Conservation (phyloP, 1,140 invertebrate genomes). For the Trichomalopsis sarcophagae region DNA sequence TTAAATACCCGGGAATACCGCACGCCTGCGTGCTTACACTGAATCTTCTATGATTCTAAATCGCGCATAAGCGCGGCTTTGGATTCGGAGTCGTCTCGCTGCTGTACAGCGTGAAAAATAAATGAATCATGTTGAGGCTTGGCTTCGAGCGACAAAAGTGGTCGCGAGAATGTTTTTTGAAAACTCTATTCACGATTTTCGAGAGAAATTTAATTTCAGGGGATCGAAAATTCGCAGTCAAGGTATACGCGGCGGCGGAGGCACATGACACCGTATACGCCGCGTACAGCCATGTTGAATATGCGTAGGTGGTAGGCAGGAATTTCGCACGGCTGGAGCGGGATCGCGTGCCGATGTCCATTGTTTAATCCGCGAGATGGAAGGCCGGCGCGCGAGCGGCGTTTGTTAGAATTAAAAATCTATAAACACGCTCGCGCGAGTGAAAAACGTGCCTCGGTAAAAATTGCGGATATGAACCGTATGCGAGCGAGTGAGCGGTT, state of each 20-base stretch:
- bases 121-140: neutral
- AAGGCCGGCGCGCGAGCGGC: neutral
- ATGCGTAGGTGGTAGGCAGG: neutral
- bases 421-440: constrained; percentile 20
- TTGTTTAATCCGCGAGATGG: constrained; percentile 34
- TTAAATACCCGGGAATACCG: neutral
- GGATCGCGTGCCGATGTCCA: constrained; percentile 32
- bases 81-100: neutral
- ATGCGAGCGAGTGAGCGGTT: neutral
- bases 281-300: neutral
- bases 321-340: neutral
- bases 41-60: neutral
- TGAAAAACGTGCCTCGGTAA: constrained; percentile 17
- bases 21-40: neutral
- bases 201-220: no score
- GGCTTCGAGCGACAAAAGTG: no score
- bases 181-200: no score
- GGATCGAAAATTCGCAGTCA: no score
- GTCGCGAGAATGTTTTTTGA: no score
- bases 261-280: no score
- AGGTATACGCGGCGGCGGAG: no score
- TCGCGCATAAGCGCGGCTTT: neutral
- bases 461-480: constrained; percentile 6
- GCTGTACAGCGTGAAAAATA: neutral
- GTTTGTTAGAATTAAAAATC: constrained; percentile 42